Conservation (phyloP, 2,797 vertebrate genomes). For the Graptemys geographica region DNA sequence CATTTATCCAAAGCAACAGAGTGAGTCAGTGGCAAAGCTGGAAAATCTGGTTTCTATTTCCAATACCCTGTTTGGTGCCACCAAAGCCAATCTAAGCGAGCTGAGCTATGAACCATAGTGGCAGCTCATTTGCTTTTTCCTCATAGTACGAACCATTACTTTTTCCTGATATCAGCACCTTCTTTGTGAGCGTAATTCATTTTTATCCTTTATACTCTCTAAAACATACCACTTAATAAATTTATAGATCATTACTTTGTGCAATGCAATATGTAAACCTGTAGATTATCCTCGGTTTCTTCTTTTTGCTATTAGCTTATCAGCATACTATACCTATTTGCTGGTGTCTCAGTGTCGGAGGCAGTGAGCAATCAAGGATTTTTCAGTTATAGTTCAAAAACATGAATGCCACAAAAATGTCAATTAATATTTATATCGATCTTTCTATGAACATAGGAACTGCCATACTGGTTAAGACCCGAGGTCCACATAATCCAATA, state of each 20-base stretch:
- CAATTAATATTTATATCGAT: no score
- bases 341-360: neutral
- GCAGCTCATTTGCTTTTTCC: neutral
- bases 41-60: no score
- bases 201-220: neutral
- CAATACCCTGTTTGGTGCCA: neutral
- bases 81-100: neutral
- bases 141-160: neutral
- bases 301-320: neutral
- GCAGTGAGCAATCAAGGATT: no score
- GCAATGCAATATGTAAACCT: neutral
- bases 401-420: no score
- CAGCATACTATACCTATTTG: neutral
- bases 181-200: neutral
- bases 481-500: neutral
- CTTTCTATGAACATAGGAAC: neutral
- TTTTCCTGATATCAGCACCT: neutral
- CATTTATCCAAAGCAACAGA: neutral
- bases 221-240: neutral
- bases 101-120: neutral
- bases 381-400: no score
- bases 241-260: neutral
- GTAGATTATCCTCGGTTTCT: neutral
- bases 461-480: neutral
- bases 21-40: neutral